Base-by-base conservation (phyloP, 1,140 invertebrate genomes). In the Drepana arcuata region DNA sequence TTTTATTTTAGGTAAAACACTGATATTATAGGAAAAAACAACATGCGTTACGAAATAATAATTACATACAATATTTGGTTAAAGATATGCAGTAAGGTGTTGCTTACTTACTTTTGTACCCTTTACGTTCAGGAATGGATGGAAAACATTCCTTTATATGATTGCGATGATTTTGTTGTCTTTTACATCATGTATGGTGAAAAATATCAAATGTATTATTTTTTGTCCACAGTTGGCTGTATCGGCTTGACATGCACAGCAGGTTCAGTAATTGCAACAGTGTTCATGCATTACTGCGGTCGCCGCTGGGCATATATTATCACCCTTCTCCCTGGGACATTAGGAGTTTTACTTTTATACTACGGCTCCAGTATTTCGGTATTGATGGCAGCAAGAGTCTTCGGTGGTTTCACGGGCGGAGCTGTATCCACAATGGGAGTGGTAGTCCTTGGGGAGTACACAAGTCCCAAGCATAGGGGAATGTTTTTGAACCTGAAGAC, bases 401-500 rank as follows among this genome's bases (percentile, higher is more conserved):
- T 59, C 0, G 32, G 40, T 2, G 56, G 56, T n/a, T 16, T 52
- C 6, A 21, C 25, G 13, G 21, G 40, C 5, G 48, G 46, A n/a
- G 42, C 23, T 2, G 29, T 24, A 7, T 16, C 42, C 1, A 31
- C 29, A 6, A 16, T 57, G 7, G 41, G 38, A 13, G 43, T 53
- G 1, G 34, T 57, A 6, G 12, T 48, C 1, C 47, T 57, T 1
- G 57, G 48, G 13, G 57, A 61, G 33, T 56, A 49, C 18, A 39
- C 43, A 9, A 42, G 36, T n/a, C 57, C 57, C 1, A 40, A 47
- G 26, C 35, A 57, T 25, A 30, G 57, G 28, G 53, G 52, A 34
- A 64, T 71, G 46, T 77, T 74, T 32, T 41, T 80, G 0, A 73
- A 77, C 36, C 34, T 77, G 2, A 79, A 77, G 35, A 74, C 70